Evolutionary conservation across 2,113 vertebrate species (phyloP), one percentile per base, ranked within the genome.

Genomic region (Mesocricetus auratus): DNA sequence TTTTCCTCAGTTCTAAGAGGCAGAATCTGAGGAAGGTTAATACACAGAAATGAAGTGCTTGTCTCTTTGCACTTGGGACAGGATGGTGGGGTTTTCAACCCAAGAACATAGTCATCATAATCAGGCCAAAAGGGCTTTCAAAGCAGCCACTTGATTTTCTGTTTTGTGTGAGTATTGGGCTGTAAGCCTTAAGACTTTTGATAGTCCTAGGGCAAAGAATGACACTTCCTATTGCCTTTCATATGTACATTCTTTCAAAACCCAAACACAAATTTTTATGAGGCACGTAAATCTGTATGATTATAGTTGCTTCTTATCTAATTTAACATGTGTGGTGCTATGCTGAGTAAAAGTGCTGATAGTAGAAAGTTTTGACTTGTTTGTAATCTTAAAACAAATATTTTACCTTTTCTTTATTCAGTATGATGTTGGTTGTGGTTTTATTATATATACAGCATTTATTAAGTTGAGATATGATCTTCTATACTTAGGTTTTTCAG

Each of bases 141-240:
- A 75, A 91, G 39, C 21, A 17, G 9, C 31, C 53, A 53, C 73
- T 90, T 93, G 66, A 42, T 73, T 73, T 73, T 91, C 86, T 90
- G 77, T 33, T 94, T 93, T 42, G 21, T 53, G n/a, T n/a, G 58
- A 93, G 64, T 93, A 91, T 96, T 88, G 53, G 95, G 22, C 1
- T 89, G 10, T n/a, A 91, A 50, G 15, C 36, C 12, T 79, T 81
- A 66, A 82, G 31, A 0, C 39, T 82, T 92, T 39, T 42, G 12
- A 33, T 66, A 64, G 78, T 68, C 17, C 50, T 83, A 56, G 12
- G 33, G 11, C 78, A 89, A 79, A 87, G 62, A 36, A 86, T 26
- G 2, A 56, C 17, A 53, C 31, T 82, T n/a, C 10, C 31, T 66
- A 24, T 91, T 78, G 74, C 85, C 15, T 83, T 93, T 68, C n/a